Percentiles rank a stretch among this genome's conserved stretches.
These are phyloP conservation scores for Stenopsyche tienmushanensis DNA, from an alignment of 1,140 invertebrate species.

Conservation along the genomic window DNA sequence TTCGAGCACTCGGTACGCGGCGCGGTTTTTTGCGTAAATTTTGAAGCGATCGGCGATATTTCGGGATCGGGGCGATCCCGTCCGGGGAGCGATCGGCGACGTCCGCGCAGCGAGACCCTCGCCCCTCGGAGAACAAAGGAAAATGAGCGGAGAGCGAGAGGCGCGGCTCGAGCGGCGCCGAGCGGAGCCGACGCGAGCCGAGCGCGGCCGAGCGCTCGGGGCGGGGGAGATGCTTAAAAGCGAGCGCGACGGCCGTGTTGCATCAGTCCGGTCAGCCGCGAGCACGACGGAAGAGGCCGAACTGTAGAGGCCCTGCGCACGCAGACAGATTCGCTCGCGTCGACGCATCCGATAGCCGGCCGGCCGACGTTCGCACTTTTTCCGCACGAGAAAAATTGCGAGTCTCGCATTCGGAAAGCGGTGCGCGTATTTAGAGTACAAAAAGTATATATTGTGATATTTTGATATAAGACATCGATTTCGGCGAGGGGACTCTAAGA, in stretches of 20 bases:
- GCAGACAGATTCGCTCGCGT: constrained; percentile 4
- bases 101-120: constrained; percentile 13
- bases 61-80: too few relatives aligned
- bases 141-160: constrained; percentile 23
- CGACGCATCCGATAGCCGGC: not conserved
- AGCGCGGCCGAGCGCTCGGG: constrained; percentile 16
- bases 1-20: too few relatives aligned
- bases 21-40: too few relatives aligned
- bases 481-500: constrained; percentile 49
- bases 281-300: not conserved
- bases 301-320: not conserved
- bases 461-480: constrained; percentile 51
- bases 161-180: constrained; percentile 1
- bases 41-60: too few relatives aligned
- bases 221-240: constrained; percentile 36
- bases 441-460: constrained; percentile 54
- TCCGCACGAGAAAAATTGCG: constrained; percentile 42
- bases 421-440: too few relatives aligned
- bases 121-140: constrained; percentile 38
- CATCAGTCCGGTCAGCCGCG: constrained; percentile 35
- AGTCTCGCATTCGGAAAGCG: not conserved
- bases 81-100: not conserved
- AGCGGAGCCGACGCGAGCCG: constrained; percentile 6
- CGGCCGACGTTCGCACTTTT: not conserved
- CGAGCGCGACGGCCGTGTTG: constrained; percentile 23